Percentiles rank a stretch among this genome's conserved stretches.
Evolutionary conservation across 2,113 vertebrate species (phyloP).

Genomic region (Ursus arctos): DNA sequence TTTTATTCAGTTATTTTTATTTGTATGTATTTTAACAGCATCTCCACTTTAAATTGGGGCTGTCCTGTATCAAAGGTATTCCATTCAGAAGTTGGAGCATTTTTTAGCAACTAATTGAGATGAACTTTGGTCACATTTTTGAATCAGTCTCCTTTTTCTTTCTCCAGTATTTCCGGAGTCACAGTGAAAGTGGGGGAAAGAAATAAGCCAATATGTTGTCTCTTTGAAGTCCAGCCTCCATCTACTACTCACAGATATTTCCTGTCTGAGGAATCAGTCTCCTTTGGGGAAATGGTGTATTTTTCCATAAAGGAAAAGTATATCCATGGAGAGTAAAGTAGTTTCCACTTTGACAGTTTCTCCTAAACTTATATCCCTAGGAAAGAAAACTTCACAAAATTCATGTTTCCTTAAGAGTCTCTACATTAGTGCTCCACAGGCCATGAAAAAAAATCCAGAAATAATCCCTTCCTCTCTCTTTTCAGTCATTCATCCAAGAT

Average conservation of each 20-base stretch:
- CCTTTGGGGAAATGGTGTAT: not conserved
- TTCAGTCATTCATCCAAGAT: not conserved
- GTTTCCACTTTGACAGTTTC: not conserved
- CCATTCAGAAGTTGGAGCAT: not conserved
- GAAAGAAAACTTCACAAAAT: conserved; percentile 10
- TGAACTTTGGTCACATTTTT: not conserved
- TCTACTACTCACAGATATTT: not conserved
- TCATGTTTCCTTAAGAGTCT: not conserved
- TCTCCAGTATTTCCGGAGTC: not conserved
- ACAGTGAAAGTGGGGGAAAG: not conserved
- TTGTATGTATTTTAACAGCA: not conserved
- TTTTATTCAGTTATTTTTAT: not conserved
- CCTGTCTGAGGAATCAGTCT: not conserved
- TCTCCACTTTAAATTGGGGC: not conserved
- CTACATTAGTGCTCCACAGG: not conserved
- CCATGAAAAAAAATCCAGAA: not conserved
- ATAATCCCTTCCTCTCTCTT: not conserved
- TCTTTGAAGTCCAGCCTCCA: not conserved
- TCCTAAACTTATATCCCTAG: not conserved
- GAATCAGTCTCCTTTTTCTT: not conserved
- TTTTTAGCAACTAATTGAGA: not conserved
- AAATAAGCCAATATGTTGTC: not conserved
- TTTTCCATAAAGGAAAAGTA: conserved; percentile 30
- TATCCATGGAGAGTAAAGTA: not conserved
- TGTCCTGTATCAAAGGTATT: not conserved